Base-by-base conservation (phyloP, 1,140 invertebrate genomes). In the Neodiprion pinetum region DNA sequence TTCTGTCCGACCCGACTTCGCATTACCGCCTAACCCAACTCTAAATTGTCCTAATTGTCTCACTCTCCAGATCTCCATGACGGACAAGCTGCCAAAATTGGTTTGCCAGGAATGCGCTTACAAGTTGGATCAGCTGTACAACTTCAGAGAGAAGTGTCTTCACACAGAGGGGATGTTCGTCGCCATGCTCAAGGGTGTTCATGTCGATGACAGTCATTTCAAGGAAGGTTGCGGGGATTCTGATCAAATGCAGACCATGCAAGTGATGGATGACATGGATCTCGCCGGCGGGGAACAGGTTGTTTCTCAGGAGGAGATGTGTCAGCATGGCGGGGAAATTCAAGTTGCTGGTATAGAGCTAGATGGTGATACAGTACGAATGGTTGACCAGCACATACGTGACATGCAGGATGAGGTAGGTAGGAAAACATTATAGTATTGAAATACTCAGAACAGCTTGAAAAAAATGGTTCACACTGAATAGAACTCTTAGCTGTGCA, bases 71-170 rank as follows among this genome's bases (percentile, higher is more conserved):
- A 88, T 92, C 12, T 88, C 88, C n/a, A 84, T 90, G 80, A 85
- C 84, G 14, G 91, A 92, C 81, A 89, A 90, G 72, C 80, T 92
- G 23, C 91, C 91, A 40, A 92, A 92, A 87, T 87, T 91, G 75
- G 86, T 92, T 3, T 92, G 91, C 76, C 88, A 90, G 72, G 88
- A 90, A 61, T 92, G 91, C 81, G 86, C 90, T 23, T 91, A 87
- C 71, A 92, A 92, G 81, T 75, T 92, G 48, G 91, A 92, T 76
- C 84, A 91, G 68, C 79, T 92, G 21, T 91, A 88, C 83, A 90
- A 92, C 69, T 92, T 92, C 83, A 87, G 90, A 72, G 90, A 91
- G 79, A 90, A 90, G 77, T 89, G 88, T 80, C 76, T 91, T 28
- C 86, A 89, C 68, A 91, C 91, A 0, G 91, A 92, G 81, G 86